phyloP scores from a whole-genome alignment of 2,888 invertebrate genomes.

The Plusia festucae region DNA sequence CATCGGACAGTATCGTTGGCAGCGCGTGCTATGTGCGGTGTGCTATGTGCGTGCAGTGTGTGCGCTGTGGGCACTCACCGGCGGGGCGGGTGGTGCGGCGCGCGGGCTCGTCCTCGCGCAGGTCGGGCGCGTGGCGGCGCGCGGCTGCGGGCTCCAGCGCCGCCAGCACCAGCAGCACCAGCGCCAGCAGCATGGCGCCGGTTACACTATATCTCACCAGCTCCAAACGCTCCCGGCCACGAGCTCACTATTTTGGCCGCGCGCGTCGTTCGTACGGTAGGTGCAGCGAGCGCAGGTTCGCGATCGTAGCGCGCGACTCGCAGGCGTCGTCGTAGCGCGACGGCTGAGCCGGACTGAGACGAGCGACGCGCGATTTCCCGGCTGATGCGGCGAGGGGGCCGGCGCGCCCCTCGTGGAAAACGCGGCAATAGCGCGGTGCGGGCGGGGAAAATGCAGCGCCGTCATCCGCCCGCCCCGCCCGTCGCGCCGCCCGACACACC shows the following conservation, averaged over 20 bases:
- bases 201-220: slow-evolving; percentile 73
- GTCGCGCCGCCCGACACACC: slow-evolving; percentile 61
- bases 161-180: slow-evolving; percentile 81
- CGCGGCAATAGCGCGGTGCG: slow-evolving; percentile 78
- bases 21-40: slow-evolving; percentile 79
- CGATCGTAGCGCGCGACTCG: slow-evolving; percentile 75
- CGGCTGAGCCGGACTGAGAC: slow-evolving; percentile 86
- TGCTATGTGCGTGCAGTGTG: slow-evolving; percentile 27
- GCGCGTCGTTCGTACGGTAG: slow-evolving; percentile 72
- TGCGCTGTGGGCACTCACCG: slow-evolving; percentile 87
- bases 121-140: slow-evolving; percentile 90
- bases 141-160: slow-evolving; percentile 75
- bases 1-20: slow-evolving; percentile 61
- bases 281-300: slow-evolving; percentile 74
- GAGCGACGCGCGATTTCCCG: slow-evolving; percentile 85
- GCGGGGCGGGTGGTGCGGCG: slow-evolving; percentile 91
- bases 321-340: slow-evolving; percentile 83
- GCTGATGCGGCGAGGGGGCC: slow-evolving; percentile 82
- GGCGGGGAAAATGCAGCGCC: slow-evolving; percentile 85
- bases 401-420: slow-evolving; percentile 87
- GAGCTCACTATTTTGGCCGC: slow-evolving; percentile 87
- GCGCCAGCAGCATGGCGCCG: slow-evolving; percentile 81
- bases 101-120: slow-evolving; percentile 91
- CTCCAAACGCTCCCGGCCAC: slow-evolving; percentile 78
- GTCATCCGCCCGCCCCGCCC: slow-evolving; percentile 71